phyloP scores from a whole-genome alignment of 1,140 invertebrate genomes.

The Homalodisca vitripennis region DNA sequence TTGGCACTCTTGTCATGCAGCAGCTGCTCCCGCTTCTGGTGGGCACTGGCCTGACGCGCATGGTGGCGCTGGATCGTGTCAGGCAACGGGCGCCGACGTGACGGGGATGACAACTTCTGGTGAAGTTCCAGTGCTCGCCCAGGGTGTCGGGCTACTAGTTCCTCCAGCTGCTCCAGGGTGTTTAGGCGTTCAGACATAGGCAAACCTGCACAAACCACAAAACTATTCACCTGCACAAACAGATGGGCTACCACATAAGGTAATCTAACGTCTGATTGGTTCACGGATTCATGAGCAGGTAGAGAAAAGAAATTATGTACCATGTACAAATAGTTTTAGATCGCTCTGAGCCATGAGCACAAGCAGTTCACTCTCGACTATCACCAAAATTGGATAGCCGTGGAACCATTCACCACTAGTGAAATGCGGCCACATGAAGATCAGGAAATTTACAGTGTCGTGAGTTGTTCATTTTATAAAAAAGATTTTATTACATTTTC shows the following conservation, averaged over 20 bases:
- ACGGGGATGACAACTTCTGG: conserved; percentile 90
- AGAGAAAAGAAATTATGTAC: conserved; percentile 22
- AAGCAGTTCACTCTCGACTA: too few species aligned
- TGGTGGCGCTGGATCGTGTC: conserved; percentile 80
- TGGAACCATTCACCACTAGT: too few species aligned
- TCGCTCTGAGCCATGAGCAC: too few species aligned
- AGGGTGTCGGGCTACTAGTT: conserved; percentile 77
- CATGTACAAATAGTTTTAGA: conserved; percentile 24
- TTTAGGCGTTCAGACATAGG: conserved; percentile 77
- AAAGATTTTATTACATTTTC: too few species aligned
- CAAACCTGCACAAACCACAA: conserved; percentile 55
- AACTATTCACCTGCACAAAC: too few species aligned
- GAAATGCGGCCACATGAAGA: too few species aligned
- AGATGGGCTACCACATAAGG: too few species aligned
- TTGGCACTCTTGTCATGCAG: conserved; percentile 83
- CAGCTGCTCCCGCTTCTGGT: conserved; percentile 73
- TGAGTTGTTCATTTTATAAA: too few species aligned
- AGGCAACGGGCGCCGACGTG: conserved; percentile 74
- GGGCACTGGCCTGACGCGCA: conserved; percentile 70
- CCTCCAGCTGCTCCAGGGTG: conserved; percentile 71
- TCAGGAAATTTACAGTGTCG: too few species aligned
- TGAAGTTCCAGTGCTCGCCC: conserved; percentile 88
- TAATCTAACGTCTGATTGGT: too few species aligned
- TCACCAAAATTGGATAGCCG: too few species aligned
- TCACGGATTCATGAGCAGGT: conserved; percentile 3